These are phyloP conservation scores for Falco berigora DNA, from an alignment of 2,797 vertebrate species.

Conservation along the genomic window DNA sequence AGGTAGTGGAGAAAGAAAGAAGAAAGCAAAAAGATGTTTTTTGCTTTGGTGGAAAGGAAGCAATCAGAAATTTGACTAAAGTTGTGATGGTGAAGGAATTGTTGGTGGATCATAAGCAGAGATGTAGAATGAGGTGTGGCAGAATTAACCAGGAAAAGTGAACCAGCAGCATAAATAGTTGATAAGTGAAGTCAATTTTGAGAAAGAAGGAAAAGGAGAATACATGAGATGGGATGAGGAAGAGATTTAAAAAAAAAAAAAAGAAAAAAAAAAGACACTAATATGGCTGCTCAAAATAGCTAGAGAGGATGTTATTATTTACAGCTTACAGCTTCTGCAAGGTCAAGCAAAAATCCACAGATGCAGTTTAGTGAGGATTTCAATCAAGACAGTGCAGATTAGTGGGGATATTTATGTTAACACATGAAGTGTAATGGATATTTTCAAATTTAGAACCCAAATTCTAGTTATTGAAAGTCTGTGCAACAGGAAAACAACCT, in stretches of 20 bases:
- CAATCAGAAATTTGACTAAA: background rate
- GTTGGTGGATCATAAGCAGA: background rate
- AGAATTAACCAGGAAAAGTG: background rate
- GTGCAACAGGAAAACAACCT: background rate
- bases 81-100: background rate
- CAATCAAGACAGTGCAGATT: background rate
- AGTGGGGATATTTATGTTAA: conserved; percentile 7
- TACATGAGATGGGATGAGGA: background rate
- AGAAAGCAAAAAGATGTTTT: background rate
- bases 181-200: background rate
- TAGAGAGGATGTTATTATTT: conserved; percentile 17
- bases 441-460: background rate
- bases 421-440: background rate
- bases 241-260: background rate
- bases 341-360: conserved; percentile 30
- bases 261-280: background rate
- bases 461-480: background rate
- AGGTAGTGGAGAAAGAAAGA: background rate
- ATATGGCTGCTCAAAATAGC: conserved; percentile 8
- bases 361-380: background rate
- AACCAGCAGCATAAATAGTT: background rate
- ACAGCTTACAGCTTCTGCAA: conserved; percentile 3
- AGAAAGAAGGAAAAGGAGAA: background rate
- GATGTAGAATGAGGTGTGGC: background rate
- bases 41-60: background rate